Evolutionary conservation across 2,113 vertebrate species (phyloP), one percentile per base, ranked within the genome.

Genomic region (Melanotaenia duboulayi): DNA sequence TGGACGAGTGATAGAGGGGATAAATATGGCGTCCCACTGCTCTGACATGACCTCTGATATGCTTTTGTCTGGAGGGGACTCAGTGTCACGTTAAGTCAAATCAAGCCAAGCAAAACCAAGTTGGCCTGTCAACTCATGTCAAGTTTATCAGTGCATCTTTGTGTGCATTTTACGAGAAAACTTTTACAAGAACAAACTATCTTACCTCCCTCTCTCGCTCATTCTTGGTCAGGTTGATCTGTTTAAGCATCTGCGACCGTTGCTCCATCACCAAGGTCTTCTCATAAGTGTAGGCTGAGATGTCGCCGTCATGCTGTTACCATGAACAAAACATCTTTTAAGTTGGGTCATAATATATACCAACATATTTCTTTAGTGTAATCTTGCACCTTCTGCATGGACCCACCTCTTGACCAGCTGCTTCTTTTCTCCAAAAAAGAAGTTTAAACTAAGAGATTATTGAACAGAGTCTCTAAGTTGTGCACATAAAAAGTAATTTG

Each of bases 221-320:
- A 0, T 89, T 99, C 95, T 99, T 99, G 85, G 96, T 97, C 71
- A 99, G 92, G 80, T 99, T 98, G 93, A 99, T 99, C 92, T 99
- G 95, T 74, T 99, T 99, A 32, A 99, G 96, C 91, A 99, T 99
- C 94, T 99, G 95, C 10, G 97, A 99, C 11, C 98, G 94, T 66
- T 99, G 98, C 82, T 99, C 98, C 98, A 99, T 99, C 90, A 98
- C 95, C 87, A 99, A 74, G 0, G 98, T 99, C 93, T 99, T 99
- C 94, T 99, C 98, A 0, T 99, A 99, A 17, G 97, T 99, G 90
- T 99, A 99, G 72, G 98, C 98, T 0, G 98, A 99, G 87, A 99
- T 99, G 90, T 99, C 98, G 0, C 98, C 96, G 90, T 99, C 98
- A 0, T 99, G 98, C 98, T 99, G 72, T 0, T 13, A 51, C 1